These are phyloP conservation scores for Myotis lucifugus DNA, from an alignment of 2,113 vertebrate species.

Conservation along the genomic window DNA sequence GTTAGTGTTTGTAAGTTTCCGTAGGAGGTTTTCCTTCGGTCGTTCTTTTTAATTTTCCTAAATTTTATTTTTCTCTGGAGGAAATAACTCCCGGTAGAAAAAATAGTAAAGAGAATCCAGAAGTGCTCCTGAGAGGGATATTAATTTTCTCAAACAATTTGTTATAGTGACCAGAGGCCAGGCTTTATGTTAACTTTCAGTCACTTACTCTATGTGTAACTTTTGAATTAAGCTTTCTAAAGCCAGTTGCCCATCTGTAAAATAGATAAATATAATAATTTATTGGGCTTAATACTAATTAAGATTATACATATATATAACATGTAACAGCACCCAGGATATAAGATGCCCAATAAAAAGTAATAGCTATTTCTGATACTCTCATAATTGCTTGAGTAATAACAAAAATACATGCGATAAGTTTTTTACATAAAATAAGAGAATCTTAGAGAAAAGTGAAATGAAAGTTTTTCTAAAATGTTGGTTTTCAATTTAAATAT, in stretches of 20 bases:
- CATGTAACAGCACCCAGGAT: neutral
- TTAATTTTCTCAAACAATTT: constrained; percentile 23
- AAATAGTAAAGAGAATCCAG: constrained; percentile 61
- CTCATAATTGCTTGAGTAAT: neutral
- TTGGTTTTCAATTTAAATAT: neutral
- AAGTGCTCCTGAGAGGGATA: neutral
- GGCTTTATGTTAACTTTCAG: neutral
- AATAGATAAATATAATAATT: neutral
- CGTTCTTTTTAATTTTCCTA: constrained; percentile 57
- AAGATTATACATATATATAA: neutral
- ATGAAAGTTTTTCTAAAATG: neutral
- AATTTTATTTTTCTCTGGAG: constrained; percentile 8
- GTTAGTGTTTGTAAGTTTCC: constrained; percentile 48
- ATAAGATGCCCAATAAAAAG: neutral
- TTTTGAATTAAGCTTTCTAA: constrained; percentile 38
- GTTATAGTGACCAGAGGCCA: neutral
- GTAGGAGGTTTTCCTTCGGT: constrained; percentile 33
- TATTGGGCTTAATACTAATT: neutral
- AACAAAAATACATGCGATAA: neutral
- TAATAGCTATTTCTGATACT: neutral
- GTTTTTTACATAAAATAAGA: neutral
- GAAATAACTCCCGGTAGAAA: constrained; percentile 68
- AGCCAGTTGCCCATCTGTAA: neutral
- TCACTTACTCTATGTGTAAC: neutral
- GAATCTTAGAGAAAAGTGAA: neutral